Percentiles rank a stretch among this genome's conserved stretches.
Evolutionary conservation across 2,113 vertebrate genomes (phyloP).

Genomic region (Psettodes erumei): DNA sequence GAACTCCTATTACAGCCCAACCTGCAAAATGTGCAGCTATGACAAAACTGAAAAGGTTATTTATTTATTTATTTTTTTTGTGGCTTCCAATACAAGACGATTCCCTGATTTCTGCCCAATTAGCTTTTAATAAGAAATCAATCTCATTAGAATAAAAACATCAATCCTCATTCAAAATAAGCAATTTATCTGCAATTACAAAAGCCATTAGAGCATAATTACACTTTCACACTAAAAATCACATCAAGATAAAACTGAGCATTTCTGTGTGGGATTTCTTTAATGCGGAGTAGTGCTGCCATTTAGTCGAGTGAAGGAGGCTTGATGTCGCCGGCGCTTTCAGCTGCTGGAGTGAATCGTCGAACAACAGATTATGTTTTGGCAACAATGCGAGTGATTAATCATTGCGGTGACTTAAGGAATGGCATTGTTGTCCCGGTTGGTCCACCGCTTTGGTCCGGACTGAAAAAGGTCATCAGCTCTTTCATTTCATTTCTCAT

Average conservation of each 20-base stretch:
- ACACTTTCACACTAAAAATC: constrained; percentile 69
- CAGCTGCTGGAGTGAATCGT: constrained; percentile 1
- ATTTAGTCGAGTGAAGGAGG: constrained; percentile 3
- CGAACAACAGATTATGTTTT: neutral
- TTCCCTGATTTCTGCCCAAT: constrained; percentile 76
- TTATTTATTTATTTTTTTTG: no score
- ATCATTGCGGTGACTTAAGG: neutral
- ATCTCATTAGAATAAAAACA: constrained; percentile 81
- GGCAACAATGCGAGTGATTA: neutral
- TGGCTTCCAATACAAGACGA: constrained; percentile 38
- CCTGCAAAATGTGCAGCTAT: constrained; percentile 44
- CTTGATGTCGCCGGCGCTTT: neutral
- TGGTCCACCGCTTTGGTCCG: neutral
- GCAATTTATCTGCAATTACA: constrained; percentile 81
- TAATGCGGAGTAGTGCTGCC: neutral
- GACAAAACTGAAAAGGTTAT: constrained; percentile 25
- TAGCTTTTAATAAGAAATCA: constrained; percentile 81
- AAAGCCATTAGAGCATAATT: constrained; percentile 82
- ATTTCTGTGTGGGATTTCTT: constrained; percentile 33
- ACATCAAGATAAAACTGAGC: constrained; percentile 52
- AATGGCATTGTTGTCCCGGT: neutral
- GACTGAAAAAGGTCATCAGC: neutral
- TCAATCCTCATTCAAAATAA: constrained; percentile 78
- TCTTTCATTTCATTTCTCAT: neutral
- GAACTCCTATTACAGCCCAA: constrained; percentile 40